Evolutionary conservation across 2,797 vertebrate species (phyloP), one percentile per base, ranked within the genome.

Genomic region (Pseudochromis fuscus): DNA sequence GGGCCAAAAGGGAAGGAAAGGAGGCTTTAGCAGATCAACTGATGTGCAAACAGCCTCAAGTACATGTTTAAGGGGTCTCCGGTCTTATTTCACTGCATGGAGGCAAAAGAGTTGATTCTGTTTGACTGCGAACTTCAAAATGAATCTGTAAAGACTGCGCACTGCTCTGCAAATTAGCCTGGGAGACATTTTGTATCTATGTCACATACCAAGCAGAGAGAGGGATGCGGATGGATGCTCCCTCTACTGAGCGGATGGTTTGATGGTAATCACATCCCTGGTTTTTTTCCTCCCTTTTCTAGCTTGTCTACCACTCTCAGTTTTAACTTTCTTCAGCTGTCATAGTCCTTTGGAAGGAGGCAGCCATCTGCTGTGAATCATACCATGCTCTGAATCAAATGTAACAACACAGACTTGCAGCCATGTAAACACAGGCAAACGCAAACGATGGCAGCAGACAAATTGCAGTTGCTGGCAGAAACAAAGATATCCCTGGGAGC

Each of bases 331-430:
- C 85, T 59, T 83, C 60, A 30, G 67, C 83, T 90, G 84, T 88
- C 87, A 74, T 15, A 75, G 71, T 81, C 59, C 77, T 72, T 52
- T 69, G 71, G 72, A 79, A 72, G 75, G 69, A 72, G 81, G 77
- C 62, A 84, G 77, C 88, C 90, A 92, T 91, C 89, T 92, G 92
- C 84, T 88, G 33, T 66, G 66, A 86, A 84, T 91, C 86, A 85
- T 44, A 68, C 71, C 77, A 70, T 38, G 59, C 86, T 77, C 67
- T 28, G 80, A 82, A 84, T 84, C 77, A 72, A 86, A 88, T 79
- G 76, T 44, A 84, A 76, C 77, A 79, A 75, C 82, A 63, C 79
- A 78, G 68, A 80, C 82, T 78, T 21, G 72, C 66, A 73, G 75
- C 65, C 67, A 40, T 75, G 86, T 87, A 85, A 88, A 90, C 85